These are phyloP conservation scores for Timema cristinae DNA, from an alignment of 2,888 invertebrate genomes.

Conservation along the genomic window DNA sequence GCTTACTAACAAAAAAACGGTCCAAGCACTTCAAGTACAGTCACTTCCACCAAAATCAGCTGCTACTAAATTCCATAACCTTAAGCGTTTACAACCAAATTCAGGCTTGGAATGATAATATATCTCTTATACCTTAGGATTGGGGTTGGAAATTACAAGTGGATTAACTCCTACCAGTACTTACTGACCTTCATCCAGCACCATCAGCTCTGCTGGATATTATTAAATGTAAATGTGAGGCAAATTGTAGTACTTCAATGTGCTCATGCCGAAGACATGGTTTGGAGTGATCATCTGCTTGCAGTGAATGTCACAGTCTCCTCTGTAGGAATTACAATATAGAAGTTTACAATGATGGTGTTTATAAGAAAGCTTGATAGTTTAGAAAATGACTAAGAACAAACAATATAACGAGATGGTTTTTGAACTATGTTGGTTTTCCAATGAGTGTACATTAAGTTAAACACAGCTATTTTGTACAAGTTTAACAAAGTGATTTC, in stretches of 20 bases:
- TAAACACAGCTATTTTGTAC: not conserved
- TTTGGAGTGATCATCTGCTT: not conserved
- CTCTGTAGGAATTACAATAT: no score
- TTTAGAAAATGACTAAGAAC: no score
- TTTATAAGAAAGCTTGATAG: not conserved
- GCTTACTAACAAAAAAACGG: not conserved
- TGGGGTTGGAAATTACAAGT: slow-evolving; percentile 2
- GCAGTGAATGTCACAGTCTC: not conserved
- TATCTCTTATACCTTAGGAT: not conserved
- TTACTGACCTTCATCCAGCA: not conserved
- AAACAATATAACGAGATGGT: not conserved
- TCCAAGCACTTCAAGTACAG: not conserved
- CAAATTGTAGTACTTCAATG: slow-evolving; percentile 6
- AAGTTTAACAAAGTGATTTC: not conserved
- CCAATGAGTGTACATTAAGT: not conserved
- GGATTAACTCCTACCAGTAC: not conserved
- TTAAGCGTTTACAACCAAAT: not conserved
- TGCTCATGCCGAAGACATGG: slow-evolving; percentile 1
- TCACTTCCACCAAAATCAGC: not conserved
- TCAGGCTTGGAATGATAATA: slow-evolving; percentile 1
- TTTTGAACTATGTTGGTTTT: not conserved
- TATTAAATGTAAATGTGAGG: not conserved
- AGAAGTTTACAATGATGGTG: not conserved
- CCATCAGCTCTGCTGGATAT: slow-evolving; percentile 5
- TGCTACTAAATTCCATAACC: not conserved